A percentile compares a stretch with the other conserved stretches of the same genome.
phyloP scores from a whole-genome alignment of 2,113 vertebrate genomes.

The Esox niger region DNA sequence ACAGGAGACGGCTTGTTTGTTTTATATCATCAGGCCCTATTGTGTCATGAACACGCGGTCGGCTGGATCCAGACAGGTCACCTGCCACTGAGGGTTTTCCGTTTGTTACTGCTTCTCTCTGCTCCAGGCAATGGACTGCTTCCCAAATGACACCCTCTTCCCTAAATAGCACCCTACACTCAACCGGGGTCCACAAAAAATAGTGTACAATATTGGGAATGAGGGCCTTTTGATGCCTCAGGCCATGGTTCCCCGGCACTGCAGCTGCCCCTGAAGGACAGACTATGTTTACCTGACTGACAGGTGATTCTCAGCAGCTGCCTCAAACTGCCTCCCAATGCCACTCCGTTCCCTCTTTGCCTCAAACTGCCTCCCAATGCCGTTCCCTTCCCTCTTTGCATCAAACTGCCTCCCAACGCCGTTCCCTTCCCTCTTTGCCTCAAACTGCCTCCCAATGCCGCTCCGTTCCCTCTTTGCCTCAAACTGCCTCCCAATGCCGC shows the following conservation, averaged over 20 bases:
- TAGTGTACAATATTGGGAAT: too few relatives aligned
- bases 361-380: background rate
- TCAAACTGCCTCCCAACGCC: background rate
- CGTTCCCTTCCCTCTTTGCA: background rate
- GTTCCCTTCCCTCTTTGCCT: background rate
- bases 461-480: too few relatives aligned
- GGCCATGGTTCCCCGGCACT: background rate
- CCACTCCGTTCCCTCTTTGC: too few relatives aligned
- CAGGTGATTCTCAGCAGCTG: constrained; percentile 34
- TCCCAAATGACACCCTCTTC: too few relatives aligned
- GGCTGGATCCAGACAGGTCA: constrained; percentile 8
- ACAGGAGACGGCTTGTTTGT: constrained; percentile 5
- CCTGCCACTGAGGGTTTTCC: background rate
- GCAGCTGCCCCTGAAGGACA: constrained; percentile 16
- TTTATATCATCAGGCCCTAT: constrained; percentile 14
- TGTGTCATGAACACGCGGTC: constrained; percentile 19
- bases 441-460: background rate
- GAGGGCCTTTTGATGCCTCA: too few relatives aligned
- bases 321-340: background rate
- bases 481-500: too few relatives aligned
- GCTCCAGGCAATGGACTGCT: background rate
- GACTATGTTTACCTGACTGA: constrained; percentile 26
- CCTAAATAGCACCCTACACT: too few relatives aligned
- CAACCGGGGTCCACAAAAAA: too few relatives aligned
- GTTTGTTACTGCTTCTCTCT: constrained; percentile 9